A percentile compares a stretch with the other conserved stretches of the same genome.
These are phyloP conservation scores for Chrysolina haemoptera DNA, from an alignment of 2,888 invertebrate genomes.

Conservation along the genomic window DNA sequence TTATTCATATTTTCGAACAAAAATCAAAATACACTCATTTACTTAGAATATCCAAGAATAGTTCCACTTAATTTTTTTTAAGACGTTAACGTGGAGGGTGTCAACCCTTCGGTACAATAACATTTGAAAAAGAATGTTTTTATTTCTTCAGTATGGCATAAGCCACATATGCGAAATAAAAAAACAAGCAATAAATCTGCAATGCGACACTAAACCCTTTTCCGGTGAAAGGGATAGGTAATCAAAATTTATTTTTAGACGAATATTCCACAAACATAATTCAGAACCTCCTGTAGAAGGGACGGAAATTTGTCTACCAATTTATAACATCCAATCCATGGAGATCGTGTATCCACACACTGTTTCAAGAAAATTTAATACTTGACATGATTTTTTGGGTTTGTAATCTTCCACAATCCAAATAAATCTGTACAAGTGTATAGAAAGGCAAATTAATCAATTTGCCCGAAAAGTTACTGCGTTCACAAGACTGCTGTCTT, in stretches of 20 bases:
- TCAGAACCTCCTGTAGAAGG: slow-evolving; percentile 26
- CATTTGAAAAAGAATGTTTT: slow-evolving; percentile 39
- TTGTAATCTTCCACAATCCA: no score
- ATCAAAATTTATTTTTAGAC: slow-evolving; percentile 49
- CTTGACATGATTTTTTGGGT: no score
- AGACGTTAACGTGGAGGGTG: slow-evolving; percentile 13
- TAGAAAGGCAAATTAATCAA: no score
- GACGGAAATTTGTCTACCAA: slow-evolving; percentile 35
- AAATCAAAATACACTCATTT: no score
- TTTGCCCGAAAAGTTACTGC: no score
- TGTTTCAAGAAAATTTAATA: no score
- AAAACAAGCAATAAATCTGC: slow-evolving; percentile 57
- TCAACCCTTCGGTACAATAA: slow-evolving; percentile 37
- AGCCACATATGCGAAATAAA: slow-evolving; percentile 51
- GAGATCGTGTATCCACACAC: no score
- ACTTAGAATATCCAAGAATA: slow-evolving; percentile 3
- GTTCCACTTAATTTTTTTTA: slow-evolving; percentile 7
- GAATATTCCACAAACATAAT: slow-evolving; percentile 43
- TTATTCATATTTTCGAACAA: no score
- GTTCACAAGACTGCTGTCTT: no score
- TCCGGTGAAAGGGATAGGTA: slow-evolving; percentile 50
- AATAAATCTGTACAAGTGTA: no score
- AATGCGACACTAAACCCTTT: slow-evolving; percentile 56
- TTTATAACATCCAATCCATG: background rate
- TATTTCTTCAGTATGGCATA: slow-evolving; percentile 40